phyloP scores from a whole-genome alignment of 1,140 invertebrate species.

The Drosophila kanapiae region DNA sequence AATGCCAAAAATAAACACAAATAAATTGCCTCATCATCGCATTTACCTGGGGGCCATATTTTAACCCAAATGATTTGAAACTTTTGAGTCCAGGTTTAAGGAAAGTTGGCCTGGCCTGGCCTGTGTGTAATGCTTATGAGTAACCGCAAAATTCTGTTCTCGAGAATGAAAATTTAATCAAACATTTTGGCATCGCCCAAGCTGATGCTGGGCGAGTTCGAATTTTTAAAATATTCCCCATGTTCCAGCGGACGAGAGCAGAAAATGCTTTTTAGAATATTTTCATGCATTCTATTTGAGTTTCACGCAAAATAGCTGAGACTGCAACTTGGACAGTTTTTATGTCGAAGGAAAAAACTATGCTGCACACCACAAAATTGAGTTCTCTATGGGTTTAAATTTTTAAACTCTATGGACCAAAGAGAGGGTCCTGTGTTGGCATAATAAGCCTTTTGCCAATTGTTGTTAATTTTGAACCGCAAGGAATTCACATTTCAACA shows the following conservation, averaged over 20 bases:
- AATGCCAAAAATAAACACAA: conserved; percentile 48
- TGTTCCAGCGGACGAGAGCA: not conserved
- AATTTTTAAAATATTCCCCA: conserved; percentile 12
- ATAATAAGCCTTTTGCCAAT: not conserved
- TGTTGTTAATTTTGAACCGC: conserved; percentile 11
- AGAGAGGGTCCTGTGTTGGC: not conserved
- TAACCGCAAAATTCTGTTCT: conserved; percentile 16
- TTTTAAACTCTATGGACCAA: conserved; percentile 5
- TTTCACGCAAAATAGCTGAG: conserved; percentile 24
- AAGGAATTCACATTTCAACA: not conserved
- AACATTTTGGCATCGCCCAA: conserved; percentile 24
- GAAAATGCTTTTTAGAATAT: conserved; percentile 41
- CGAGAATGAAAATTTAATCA: conserved; percentile 39
- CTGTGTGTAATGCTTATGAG: conserved; percentile 15
- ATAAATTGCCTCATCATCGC: conserved; percentile 56
- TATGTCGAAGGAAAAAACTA: not conserved
- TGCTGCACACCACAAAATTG: conserved; percentile 5
- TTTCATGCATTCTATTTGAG: conserved; percentile 28
- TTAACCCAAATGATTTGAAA: conserved; percentile 44
- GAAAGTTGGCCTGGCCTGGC: not conserved
- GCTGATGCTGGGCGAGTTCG: not conserved
- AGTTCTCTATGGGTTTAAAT: conserved; percentile 24
- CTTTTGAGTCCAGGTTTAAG: conserved; percentile 17
- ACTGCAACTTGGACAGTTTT: conserved; percentile 25
- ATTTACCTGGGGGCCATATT: conserved; percentile 45